phyloP scores from a whole-genome alignment of 2,888 invertebrate genomes.

The Incurvaria masculella region DNA sequence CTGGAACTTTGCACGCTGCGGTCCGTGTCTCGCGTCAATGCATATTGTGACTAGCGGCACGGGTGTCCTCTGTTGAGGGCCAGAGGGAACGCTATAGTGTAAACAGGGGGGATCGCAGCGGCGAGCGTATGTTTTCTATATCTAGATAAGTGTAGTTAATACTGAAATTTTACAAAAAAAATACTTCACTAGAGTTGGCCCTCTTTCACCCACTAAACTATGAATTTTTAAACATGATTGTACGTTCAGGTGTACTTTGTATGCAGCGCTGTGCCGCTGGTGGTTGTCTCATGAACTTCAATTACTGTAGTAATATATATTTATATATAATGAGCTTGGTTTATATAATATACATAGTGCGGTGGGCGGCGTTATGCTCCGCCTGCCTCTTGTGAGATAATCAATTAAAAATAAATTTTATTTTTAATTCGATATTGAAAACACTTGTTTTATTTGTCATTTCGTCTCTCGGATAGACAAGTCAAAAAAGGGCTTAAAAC shows the following conservation, averaged over 20 bases:
- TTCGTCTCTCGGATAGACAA: too few relatives aligned
- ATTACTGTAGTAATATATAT: constrained; percentile 42
- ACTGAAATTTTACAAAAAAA: too few relatives aligned
- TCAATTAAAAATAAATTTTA: constrained; percentile 55
- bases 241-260: neutral
- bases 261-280: neutral
- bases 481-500: too few relatives aligned
- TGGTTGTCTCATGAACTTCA: neutral
- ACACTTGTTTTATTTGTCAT: neutral
- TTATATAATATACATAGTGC: constrained; percentile 29
- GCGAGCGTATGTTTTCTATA: neutral
- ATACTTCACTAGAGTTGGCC: neutral
- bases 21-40: too few relatives aligned
- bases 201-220: neutral
- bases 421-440: constrained; percentile 44
- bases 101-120: too few relatives aligned
- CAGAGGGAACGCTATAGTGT: too few relatives aligned
- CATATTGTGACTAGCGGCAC: too few relatives aligned
- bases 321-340: constrained; percentile 36
- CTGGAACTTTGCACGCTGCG: too few relatives aligned
- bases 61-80: too few relatives aligned
- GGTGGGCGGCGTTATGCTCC: neutral
- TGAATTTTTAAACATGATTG: neutral
- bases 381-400: constrained; percentile 39
- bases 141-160: neutral